These are phyloP conservation scores for Psittacus erithacus DNA, from an alignment of 2,113 vertebrate genomes.

Conservation along the genomic window DNA sequence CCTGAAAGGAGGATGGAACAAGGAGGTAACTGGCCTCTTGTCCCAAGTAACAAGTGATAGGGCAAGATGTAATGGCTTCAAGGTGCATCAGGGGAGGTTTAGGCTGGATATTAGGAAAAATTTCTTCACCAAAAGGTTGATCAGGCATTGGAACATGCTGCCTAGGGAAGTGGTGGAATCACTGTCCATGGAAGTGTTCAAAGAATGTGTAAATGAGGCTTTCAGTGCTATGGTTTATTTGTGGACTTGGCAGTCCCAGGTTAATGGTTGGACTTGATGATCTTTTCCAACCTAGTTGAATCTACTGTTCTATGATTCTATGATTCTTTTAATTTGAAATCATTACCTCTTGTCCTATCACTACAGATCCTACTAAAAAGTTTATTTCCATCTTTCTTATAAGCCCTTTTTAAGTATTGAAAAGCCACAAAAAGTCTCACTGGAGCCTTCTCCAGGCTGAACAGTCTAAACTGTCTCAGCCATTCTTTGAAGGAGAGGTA, in stretches of 20 bases:
- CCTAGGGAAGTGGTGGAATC: not conserved
- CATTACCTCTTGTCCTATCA: not conserved
- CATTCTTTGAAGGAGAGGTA: not conserved
- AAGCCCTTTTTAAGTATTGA: not conserved
- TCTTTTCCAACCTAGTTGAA: not conserved
- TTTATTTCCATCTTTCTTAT: not conserved
- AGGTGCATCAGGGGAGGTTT: not conserved
- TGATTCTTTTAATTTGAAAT: not conserved
- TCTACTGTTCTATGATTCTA: not conserved
- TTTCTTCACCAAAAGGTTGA: not conserved
- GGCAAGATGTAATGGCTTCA: not conserved
- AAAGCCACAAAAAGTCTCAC: not conserved
- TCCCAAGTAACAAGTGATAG: not conserved
- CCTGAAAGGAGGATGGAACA: not conserved
- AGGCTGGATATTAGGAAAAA: not conserved
- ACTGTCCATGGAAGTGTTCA: not conserved
- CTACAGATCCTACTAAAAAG: not conserved
- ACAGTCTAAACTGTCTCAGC: not conserved
- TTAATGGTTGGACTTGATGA: not conserved
- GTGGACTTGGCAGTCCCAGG: not conserved
- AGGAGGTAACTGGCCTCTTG: not conserved
- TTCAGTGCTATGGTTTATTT: not conserved
- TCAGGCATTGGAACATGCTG: not conserved
- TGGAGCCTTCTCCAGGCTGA: not conserved
- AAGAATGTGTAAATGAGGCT: not conserved